Percentiles rank a stretch among this genome's conserved stretches.
Conservation (phyloP, 2,113 vertebrate genomes). For the Cynocephalus volans region DNA sequence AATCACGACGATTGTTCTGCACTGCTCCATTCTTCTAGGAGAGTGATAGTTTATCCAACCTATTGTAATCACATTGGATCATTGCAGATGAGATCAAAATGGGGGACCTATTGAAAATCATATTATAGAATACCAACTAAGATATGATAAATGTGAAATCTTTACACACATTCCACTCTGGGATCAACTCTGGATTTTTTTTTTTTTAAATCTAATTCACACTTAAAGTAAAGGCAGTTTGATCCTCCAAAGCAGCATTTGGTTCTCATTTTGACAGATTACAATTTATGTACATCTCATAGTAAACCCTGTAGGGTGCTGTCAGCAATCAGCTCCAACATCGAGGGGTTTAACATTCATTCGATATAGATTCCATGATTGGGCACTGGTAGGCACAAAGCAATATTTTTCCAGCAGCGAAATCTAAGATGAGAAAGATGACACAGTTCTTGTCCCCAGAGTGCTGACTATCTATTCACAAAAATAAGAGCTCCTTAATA, state of each 20-base stretch:
- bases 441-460: slow-evolving; percentile 1
- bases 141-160: not conserved
- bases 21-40: not conserved
- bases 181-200: not conserved
- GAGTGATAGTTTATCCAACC: not conserved
- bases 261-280: slow-evolving; percentile 41
- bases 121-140: not conserved
- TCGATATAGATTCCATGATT: not conserved
- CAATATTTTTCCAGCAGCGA: not conserved
- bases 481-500: not conserved
- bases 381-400: not conserved
- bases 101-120: slow-evolving; percentile 20
- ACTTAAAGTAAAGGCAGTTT: slow-evolving; percentile 19
- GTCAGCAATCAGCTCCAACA: not conserved
- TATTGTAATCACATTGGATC: slow-evolving; percentile 5
- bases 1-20: not conserved
- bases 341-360: slow-evolving; percentile 16
- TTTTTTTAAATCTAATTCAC: slow-evolving; percentile 56
- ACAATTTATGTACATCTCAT: slow-evolving; percentile 24
- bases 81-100: slow-evolving; percentile 48
- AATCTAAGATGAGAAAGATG: not conserved
- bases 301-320: slow-evolving; percentile 25
- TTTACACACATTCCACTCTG: not conserved
- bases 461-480: not conserved
- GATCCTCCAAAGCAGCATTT: not conserved